A percentile compares a stretch with the other conserved stretches of the same genome.
Evolutionary conservation across 1,140 invertebrate genomes (phyloP).

Genomic region (Eueides isabella): DNA sequence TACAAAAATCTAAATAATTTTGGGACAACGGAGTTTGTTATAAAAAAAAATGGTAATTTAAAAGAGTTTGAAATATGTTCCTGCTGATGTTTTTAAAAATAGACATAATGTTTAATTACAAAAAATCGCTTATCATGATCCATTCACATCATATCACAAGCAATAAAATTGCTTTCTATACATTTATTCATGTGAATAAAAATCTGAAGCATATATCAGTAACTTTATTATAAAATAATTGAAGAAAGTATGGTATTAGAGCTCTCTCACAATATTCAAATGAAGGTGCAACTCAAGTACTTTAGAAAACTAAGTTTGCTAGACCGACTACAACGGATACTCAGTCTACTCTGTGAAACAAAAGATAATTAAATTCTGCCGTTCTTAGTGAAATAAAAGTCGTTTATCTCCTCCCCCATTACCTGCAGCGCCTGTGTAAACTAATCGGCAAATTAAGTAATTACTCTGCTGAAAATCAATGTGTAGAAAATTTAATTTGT

Average conservation of each 20-base stretch:
- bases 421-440: slow-evolving; percentile 53
- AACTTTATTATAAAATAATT: too few species aligned
- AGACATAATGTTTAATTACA: too few species aligned
- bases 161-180: too few species aligned
- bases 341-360: slow-evolving; percentile 29
- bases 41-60: too few species aligned
- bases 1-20: too few species aligned
- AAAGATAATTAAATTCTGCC: slow-evolving; percentile 36
- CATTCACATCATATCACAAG: too few species aligned
- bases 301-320: background rate
- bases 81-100: too few species aligned
- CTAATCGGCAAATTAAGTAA: slow-evolving; percentile 71
- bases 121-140: too few species aligned
- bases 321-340: background rate
- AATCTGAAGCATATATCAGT: too few species aligned
- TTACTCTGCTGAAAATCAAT: slow-evolving; percentile 69
- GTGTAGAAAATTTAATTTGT: slow-evolving; percentile 70
- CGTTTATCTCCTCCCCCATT: slow-evolving; percentile 56
- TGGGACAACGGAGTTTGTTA: too few species aligned
- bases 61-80: too few species aligned
- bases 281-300: background rate
- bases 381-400: slow-evolving; percentile 48
- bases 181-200: background rate
- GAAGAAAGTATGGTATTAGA: background rate
- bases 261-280: background rate